phyloP scores from a whole-genome alignment of 2,888 invertebrate species.

The Petrophora chlorosata region DNA sequence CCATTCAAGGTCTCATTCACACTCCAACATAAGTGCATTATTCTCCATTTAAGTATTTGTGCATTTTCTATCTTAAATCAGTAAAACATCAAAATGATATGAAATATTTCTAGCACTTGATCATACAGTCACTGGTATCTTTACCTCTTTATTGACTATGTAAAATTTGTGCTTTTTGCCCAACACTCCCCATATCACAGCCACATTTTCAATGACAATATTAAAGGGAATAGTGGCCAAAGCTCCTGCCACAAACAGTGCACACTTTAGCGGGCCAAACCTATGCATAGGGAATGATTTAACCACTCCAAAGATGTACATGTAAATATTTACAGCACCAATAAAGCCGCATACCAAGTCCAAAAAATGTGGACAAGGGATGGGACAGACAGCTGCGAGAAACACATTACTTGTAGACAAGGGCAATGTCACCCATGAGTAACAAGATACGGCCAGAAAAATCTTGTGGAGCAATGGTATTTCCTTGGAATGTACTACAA shows the following conservation, averaged over 20 bases:
- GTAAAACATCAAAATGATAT: constrained; percentile 46
- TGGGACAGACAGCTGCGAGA: constrained; percentile 93
- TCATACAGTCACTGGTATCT: constrained; percentile 87
- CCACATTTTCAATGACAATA: constrained; percentile 96
- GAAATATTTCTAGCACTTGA: constrained; percentile 34
- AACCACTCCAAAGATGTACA: constrained; percentile 99
- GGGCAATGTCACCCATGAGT: constrained; percentile 98
- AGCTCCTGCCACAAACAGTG: constrained; percentile 92
- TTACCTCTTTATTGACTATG: constrained; percentile 96
- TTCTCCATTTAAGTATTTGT: constrained; percentile 64
- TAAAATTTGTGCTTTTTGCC: constrained; percentile 98
- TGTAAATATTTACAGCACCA: constrained; percentile 97
- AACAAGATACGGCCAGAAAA: constrained; percentile 93
- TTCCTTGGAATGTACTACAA: constrained; percentile 93
- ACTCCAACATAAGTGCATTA: constrained; percentile 48
- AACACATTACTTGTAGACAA: constrained; percentile 95
- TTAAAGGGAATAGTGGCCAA: constrained; percentile 96
- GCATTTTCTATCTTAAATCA: constrained; percentile 60
- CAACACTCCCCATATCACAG: constrained; percentile 96
- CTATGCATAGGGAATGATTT: constrained; percentile 96
- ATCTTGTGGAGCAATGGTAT: constrained; percentile 92
- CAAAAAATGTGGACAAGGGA: constrained; percentile 91
- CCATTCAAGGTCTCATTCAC: constrained; percentile 33
- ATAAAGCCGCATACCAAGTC: constrained; percentile 95
- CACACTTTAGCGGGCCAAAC: constrained; percentile 91